Evolutionary conservation across 64 coral and sea anemone genomes (phyloP).

Genomic region (Pocillopora verrucosa): DNA sequence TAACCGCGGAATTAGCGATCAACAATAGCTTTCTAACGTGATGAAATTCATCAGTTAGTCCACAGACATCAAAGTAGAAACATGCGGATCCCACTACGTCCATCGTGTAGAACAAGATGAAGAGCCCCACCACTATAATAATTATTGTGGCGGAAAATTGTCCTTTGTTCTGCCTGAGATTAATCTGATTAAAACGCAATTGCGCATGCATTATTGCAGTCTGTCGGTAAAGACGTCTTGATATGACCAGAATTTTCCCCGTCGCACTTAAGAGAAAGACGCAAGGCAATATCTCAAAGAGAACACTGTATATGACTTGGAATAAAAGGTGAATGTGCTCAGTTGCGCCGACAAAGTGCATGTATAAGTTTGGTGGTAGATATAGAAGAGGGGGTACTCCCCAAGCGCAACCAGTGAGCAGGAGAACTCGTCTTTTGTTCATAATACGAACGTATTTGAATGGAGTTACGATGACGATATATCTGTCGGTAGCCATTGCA

Average conservation of each 20-base stretch:
- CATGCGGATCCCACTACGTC: neutral
- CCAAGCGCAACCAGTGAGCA: neutral
- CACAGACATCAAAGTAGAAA: no score
- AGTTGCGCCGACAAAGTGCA: neutral
- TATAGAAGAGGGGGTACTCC: neutral
- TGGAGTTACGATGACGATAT: neutral
- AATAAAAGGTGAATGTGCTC: neutral
- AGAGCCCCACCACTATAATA: neutral
- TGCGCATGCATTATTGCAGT: neutral
- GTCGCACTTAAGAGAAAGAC: neutral
- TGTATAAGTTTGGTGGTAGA: neutral
- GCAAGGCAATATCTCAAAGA: slow-evolving; percentile 1
- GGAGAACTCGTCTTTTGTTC: neutral
- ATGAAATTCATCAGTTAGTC: no score
- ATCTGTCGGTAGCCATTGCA: neutral
- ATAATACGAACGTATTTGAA: neutral
- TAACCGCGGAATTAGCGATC: neutral
- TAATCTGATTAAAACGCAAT: neutral
- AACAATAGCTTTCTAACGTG: neutral
- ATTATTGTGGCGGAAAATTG: neutral
- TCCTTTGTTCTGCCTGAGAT: neutral
- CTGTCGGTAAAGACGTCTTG: neutral
- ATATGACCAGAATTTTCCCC: neutral
- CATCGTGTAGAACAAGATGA: neutral
- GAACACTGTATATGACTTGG: neutral